These are phyloP conservation scores for Brachyistius frenatus DNA, from an alignment of 2,113 vertebrate species.

Conservation along the genomic window DNA sequence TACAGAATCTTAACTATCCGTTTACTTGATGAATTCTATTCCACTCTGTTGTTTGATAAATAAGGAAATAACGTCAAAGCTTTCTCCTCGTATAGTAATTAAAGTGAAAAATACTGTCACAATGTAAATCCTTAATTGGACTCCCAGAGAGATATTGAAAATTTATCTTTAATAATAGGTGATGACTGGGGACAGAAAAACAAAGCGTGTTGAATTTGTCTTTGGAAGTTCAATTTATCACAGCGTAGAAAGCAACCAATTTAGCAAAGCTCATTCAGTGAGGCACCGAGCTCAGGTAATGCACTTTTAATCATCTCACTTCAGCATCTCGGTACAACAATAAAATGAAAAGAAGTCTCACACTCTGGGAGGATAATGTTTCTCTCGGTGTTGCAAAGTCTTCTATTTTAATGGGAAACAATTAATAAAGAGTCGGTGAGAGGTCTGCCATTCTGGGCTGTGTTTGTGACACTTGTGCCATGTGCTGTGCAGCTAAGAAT, in stretches of 20 bases:
- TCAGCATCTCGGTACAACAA: slow-evolving; percentile 83
- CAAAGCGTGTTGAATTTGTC: slow-evolving; percentile 98
- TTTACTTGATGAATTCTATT: slow-evolving; percentile 98
- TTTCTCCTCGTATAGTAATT: slow-evolving; percentile 98
- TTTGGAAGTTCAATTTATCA: slow-evolving; percentile 98
- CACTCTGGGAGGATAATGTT: slow-evolving; percentile 74
- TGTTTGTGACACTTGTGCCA: slow-evolving; percentile 7
- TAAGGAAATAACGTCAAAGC: slow-evolving; percentile 96
- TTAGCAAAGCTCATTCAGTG: slow-evolving; percentile 98
- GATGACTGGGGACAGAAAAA: slow-evolving; percentile 99
- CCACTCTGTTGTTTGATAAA: slow-evolving; percentile 97
- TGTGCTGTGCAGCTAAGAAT: slow-evolving; percentile 28
- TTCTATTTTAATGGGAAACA: slow-evolving; percentile 63
- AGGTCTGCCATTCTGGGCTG: slow-evolving; percentile 25
- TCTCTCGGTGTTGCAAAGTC: slow-evolving; percentile 71
- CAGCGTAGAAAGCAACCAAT: slow-evolving; percentile 96
- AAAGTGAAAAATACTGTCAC: slow-evolving; percentile 99
- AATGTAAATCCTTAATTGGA: slow-evolving; percentile 99
- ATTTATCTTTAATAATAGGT: slow-evolving; percentile 99
- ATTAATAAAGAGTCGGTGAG: slow-evolving; percentile 70
- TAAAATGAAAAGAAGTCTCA: slow-evolving; percentile 68
- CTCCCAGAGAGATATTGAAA: slow-evolving; percentile 99
- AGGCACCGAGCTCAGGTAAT: slow-evolving; percentile 96
- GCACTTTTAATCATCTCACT: slow-evolving; percentile 99
- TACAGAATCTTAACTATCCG: slow-evolving; percentile 93